Evolutionary conservation across 2,113 vertebrate genomes (phyloP), one percentile per base, ranked within the genome.

Genomic region (Actenoides hombroni): DNA sequence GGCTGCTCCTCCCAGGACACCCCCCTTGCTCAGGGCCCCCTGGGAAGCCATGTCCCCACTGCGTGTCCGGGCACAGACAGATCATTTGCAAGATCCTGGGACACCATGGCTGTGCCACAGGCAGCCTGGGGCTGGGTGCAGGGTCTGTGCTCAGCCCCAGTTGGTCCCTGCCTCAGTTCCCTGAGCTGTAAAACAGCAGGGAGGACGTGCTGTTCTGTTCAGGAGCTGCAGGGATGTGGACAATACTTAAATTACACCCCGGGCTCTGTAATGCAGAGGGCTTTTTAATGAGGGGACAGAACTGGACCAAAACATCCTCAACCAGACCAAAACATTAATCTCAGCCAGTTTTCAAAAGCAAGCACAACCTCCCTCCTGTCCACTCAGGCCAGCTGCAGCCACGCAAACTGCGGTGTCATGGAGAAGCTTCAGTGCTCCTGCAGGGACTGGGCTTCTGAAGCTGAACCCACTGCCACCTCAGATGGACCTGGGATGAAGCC

Each of bases 351-450:
- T 70, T 81, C 42, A 37, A 67, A 57, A 46, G 18, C 35, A 57
- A 46, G 18, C 35, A 3, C 4, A 20, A 6, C 16, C 44, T 17
- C 26, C 61, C 33, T 13, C 7, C 40, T 20, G 13, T 8, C 31
- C 37, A 48, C 13, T 15, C 37, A 59, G 51, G 16, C 20, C 56
- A 78, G 70, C 9, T 68, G 29, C 46, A 80, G 88, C 51, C n/a
- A 15, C 77, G 75, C 44, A 64, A 60, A 51, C 18, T 15, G 16
- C 2, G 1, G n/a, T 79, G 75, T 44, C 35, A 23, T 3, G 9
- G 68, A 74, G 33, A 21, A 85, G 42, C 13, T n/a, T n/a, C 0
- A 0, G 49, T 0, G 0, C 77, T 63, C 40, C 44, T 37, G 7
- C 23, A 24, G 21, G 21, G 26, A 64, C 0, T 5, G 11, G 40